These are phyloP conservation scores for Nomada lathburiana DNA, from an alignment of 2,888 invertebrate species.

Conservation along the genomic window DNA sequence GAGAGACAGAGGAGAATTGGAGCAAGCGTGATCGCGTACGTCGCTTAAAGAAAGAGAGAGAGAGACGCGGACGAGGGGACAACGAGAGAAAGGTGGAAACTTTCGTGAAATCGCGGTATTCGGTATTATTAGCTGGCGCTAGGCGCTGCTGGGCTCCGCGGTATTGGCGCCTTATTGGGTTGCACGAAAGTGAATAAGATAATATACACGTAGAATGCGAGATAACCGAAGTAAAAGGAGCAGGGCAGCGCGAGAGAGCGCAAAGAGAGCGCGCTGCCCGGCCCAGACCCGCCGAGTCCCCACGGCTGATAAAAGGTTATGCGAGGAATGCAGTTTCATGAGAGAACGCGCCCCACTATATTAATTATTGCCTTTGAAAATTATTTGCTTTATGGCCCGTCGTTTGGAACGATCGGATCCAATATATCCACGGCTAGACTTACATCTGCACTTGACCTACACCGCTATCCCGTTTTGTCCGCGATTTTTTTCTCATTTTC, in stretches of 20 bases:
- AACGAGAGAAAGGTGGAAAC: conserved; percentile 28
- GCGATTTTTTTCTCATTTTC: too few relatives aligned
- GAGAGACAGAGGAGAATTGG: background rate
- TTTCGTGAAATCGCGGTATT: conserved; percentile 68
- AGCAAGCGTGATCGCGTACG: background rate
- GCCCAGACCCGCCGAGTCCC: conserved; percentile 74
- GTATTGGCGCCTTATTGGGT: conserved; percentile 73
- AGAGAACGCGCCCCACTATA: conserved; percentile 74
- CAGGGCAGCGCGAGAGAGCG: conserved; percentile 58
- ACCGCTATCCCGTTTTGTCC: too few relatives aligned
- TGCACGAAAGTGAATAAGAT: conserved; percentile 77
- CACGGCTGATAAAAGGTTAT: conserved; percentile 81
- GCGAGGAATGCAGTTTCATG: conserved; percentile 81
- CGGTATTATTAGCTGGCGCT: conserved; percentile 75
- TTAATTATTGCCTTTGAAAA: conserved; percentile 75
- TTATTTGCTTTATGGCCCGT: background rate
- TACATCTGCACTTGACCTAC: too few relatives aligned
- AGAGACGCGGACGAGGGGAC: conserved; percentile 19
- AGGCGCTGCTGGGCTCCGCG: conserved; percentile 60
- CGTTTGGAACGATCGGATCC: background rate
- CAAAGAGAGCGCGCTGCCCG: conserved; percentile 49
- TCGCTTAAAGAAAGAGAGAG: background rate
- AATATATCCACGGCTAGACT: too few relatives aligned
- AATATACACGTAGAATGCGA: conserved; percentile 79
- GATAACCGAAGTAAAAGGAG: conserved; percentile 78